These are phyloP conservation scores for Eclectus roratus DNA, from an alignment of 2,113 vertebrate genomes.

Conservation along the genomic window DNA sequence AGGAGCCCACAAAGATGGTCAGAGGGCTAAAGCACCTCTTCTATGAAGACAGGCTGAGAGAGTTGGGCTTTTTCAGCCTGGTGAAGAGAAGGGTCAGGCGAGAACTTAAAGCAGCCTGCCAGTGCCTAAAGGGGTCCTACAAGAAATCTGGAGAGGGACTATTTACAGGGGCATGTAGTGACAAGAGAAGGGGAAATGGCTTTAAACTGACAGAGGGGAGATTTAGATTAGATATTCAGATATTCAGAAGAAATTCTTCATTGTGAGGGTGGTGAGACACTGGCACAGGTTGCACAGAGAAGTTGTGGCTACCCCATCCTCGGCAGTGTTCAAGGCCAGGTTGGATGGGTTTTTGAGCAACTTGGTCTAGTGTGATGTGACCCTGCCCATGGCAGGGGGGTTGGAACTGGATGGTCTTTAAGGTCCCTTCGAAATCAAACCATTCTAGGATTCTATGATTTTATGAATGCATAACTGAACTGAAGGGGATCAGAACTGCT, in stretches of 20 bases:
- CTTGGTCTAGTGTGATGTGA: not conserved
- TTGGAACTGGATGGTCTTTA: not conserved
- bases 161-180: not conserved
- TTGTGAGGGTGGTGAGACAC: not conserved
- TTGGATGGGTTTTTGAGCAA: not conserved
- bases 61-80: not conserved
- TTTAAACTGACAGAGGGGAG: not conserved
- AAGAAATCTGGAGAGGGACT: not conserved
- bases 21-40: not conserved
- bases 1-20: accelerated
- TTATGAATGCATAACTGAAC: not conserved
- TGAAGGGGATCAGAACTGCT: not conserved
- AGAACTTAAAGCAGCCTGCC: not conserved
- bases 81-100: not conserved
- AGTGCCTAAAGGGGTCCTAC: not conserved
- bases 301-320: not conserved
- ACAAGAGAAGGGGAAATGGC: not conserved
- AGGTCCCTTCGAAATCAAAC: not conserved
- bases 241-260: not conserved
- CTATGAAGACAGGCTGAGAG: not conserved
- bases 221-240: not conserved
- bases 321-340: not conserved
- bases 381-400: not conserved
- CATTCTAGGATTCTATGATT: not conserved
- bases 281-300: not conserved